Evolutionary conservation across 2,797 vertebrate genomes (phyloP).

Genomic region (Smutsia gigantea): DNA sequence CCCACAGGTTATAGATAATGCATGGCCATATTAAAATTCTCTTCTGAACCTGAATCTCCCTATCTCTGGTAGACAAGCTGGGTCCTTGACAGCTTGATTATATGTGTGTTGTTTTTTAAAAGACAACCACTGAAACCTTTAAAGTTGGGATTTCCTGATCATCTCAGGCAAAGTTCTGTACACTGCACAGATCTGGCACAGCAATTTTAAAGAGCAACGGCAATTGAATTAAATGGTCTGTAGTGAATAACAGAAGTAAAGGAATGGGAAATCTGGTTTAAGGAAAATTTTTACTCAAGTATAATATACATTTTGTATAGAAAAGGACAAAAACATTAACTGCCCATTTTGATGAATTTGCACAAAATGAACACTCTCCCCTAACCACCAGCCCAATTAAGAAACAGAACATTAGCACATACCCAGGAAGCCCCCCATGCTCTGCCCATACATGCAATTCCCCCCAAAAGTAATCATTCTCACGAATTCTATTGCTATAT

Average conservation of each 20-base stretch:
- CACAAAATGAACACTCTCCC: neutral
- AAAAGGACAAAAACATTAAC: neutral
- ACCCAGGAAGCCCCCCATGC: neutral
- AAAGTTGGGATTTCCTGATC: constrained; percentile 53
- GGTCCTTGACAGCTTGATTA: constrained; percentile 69
- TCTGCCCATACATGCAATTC: neutral
- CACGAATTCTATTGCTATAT: neutral
- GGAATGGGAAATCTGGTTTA: neutral
- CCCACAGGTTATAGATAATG: constrained; percentile 81
- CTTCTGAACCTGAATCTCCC: constrained; percentile 73
- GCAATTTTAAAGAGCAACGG: neutral
- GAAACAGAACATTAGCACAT: neutral
- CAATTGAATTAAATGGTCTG: neutral
- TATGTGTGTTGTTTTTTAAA: constrained; percentile 72
- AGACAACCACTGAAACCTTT: constrained; percentile 51
- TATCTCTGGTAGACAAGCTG: constrained; percentile 73
- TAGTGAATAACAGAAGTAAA: neutral
- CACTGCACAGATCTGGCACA: neutral
- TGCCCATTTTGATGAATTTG: neutral
- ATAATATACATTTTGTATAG: neutral
- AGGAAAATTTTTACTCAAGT: neutral
- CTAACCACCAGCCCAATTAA: neutral
- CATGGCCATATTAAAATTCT: constrained; percentile 73
- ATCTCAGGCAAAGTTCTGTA: constrained; percentile 15
- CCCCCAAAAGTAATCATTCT: neutral